These are phyloP conservation scores for Nannospalax galili DNA, from an alignment of 2,113 vertebrate genomes.

Conservation along the genomic window DNA sequence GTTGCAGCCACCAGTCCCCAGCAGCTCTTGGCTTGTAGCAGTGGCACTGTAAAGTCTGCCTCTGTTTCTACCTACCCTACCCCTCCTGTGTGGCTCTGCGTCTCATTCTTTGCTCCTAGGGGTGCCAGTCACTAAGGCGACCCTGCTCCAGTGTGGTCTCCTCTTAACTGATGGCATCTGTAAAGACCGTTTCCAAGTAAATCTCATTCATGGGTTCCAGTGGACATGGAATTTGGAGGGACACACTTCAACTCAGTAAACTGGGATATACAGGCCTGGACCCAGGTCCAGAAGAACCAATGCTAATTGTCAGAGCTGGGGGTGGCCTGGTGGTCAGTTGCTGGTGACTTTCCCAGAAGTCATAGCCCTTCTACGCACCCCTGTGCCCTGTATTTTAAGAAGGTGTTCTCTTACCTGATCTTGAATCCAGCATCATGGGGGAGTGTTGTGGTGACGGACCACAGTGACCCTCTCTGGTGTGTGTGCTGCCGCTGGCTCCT, in stretches of 20 bases:
- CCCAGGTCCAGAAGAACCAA: accelerated
- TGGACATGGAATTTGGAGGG: background rate
- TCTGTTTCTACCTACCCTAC: accelerated
- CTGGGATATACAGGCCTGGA: background rate
- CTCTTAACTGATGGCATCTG: accelerated
- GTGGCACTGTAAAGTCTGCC: background rate
- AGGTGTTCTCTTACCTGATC: accelerated
- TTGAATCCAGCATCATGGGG: background rate
- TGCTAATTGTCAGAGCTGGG: accelerated
- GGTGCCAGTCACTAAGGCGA: background rate
- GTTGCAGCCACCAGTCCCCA: accelerated
- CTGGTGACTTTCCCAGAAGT: background rate
- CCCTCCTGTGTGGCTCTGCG: background rate
- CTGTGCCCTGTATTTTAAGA: accelerated
- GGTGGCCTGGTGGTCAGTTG: accelerated
- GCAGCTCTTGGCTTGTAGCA: accelerated
- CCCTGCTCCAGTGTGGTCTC: background rate
- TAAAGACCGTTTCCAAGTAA: too few species aligned
- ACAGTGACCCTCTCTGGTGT: accelerated
- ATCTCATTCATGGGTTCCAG: accelerated
- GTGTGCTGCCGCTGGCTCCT: background rate
- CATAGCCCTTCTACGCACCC: accelerated
- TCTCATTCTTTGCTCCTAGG: too few species aligned
- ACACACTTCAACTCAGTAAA: accelerated
- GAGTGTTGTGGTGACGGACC: background rate